Evolutionary conservation across 2,113 vertebrate genomes (phyloP), one percentile per base, ranked within the genome.

Genomic region (Orthonyx spaldingii): DNA sequence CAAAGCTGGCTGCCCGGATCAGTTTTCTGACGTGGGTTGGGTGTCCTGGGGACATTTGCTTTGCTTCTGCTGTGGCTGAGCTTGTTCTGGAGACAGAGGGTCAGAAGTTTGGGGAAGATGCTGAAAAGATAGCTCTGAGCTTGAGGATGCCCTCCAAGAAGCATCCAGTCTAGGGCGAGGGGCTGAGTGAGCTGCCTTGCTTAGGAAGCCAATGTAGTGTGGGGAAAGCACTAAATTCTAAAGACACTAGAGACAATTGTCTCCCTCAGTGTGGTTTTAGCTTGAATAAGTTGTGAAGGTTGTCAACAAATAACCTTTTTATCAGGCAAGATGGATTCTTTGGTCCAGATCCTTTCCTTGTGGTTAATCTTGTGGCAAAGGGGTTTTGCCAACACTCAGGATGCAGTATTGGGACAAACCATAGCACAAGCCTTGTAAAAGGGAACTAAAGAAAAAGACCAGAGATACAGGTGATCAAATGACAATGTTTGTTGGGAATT

Each of bases 41-140:
- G 88, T 94, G 93, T 85, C 92, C 83, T 56, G 71, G 49, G 90
- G 90, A 93, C 49, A n/a, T 93, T 88, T 81, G 52, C 64, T 94
- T 88, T 77, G 27, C 71, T 80, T 90, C 71, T 92, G 16, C 79
- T 4, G 11, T 24, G 56, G 16, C 64, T 75, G 41, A 71, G 60
- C 60, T 76, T 61, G 19, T 52, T 87, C 81, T 92, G 63, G 50
- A 68, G 32, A 53, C 13, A 22, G 69, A 91, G 16, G 22, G 46
- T 53, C 2, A 1, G 82, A 76, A 90, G 30, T 28, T 46, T 85
- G 82, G 16, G n/a, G 18, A 84, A 76, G 49, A 39, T n/a, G 33
- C 11, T 81, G 83, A 66, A 74, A 81, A 59, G 59, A 59, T 41
- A 35, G 13, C 19, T 53, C n/a, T 80, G 68, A 61, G 26, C n/a